Percentiles rank a stretch among this genome's conserved stretches.
Evolutionary conservation across 2,797 vertebrate species (phyloP).

Genomic region (Thripadectes ignobilis): DNA sequence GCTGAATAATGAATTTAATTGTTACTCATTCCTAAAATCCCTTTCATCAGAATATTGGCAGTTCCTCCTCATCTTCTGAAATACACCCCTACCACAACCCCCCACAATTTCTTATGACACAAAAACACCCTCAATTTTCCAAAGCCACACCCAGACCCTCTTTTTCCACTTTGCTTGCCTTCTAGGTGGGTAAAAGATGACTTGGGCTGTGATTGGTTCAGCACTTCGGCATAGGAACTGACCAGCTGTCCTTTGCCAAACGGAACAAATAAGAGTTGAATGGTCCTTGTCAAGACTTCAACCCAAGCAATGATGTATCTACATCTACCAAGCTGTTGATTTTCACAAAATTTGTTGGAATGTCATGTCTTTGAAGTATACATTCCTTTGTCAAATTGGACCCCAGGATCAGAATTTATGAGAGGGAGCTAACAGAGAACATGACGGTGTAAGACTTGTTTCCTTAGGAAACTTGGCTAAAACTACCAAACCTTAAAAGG

Average conservation of each 20-base stretch:
- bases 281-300: not conserved
- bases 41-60: not conserved
- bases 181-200: not conserved
- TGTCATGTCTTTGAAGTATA: not conserved
- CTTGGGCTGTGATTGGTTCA: not conserved
- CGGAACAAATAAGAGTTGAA: not conserved
- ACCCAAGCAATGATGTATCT: not conserved
- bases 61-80: not conserved
- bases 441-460: not conserved
- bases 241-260: not conserved
- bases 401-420: not conserved
- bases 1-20: not conserved
- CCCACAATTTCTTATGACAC: not conserved
- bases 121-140: not conserved
- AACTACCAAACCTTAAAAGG: slow-evolving; percentile 33
- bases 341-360: not conserved
- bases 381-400: not conserved
- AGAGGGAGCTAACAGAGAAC: not conserved
- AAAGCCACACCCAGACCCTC: not conserved
- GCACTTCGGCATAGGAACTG: not conserved
- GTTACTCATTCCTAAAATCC: not conserved
- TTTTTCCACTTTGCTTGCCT: not conserved
- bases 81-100: not conserved
- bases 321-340: not conserved
- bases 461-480: not conserved